A percentile compares a stretch with the other conserved stretches of the same genome.
These are phyloP conservation scores for Galagoides demidoff DNA, from an alignment of 2,797 vertebrate genomes.

Conservation along the genomic window DNA sequence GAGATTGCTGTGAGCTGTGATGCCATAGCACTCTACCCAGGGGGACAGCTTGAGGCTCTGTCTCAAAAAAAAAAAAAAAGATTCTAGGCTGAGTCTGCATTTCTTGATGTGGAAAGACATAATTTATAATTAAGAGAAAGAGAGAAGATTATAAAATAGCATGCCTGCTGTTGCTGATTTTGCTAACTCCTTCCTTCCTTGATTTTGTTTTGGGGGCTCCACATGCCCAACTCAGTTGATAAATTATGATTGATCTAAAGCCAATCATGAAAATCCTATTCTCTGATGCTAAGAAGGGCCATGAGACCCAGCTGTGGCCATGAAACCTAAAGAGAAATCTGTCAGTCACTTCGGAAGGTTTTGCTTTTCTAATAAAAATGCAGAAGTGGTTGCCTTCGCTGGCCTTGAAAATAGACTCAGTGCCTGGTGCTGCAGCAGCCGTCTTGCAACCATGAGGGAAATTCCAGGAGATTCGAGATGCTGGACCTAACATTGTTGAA, in stretches of 20 bases:
- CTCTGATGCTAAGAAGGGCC: neutral
- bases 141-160: neutral
- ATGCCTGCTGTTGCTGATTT: neutral
- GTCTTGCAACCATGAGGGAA: neutral
- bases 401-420: neutral
- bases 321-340: neutral
- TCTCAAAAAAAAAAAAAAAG: neutral
- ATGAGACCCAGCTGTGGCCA: neutral
- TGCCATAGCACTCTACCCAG: too few relatives aligned
- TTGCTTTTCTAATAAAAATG: neutral
- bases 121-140: neutral
- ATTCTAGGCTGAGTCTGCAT: neutral
- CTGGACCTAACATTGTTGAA: neutral
- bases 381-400: neutral
- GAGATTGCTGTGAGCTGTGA: too few relatives aligned
- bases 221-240: neutral
- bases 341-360: neutral
- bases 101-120: neutral
- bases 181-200: neutral
- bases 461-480: neutral
- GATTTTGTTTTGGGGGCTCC: neutral
- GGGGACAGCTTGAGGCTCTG: too few relatives aligned
- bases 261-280: neutral
- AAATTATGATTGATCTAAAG: neutral
- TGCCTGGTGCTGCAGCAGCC: neutral